phyloP scores from a whole-genome alignment of 1,140 invertebrate species.

The Lepidurus couesii region DNA sequence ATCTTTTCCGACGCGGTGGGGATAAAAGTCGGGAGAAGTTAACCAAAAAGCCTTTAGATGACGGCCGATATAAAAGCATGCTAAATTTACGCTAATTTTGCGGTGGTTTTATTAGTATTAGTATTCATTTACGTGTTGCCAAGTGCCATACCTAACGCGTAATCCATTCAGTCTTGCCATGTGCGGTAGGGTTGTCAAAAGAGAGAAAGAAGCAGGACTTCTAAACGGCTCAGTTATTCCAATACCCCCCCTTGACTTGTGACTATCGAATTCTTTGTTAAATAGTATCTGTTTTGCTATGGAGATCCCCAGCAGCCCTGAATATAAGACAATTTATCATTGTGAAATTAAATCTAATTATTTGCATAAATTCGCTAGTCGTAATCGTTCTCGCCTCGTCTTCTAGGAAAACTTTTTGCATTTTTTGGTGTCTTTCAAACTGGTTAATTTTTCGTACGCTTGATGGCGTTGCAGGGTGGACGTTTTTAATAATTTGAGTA shows the following conservation, averaged over 20 bases:
- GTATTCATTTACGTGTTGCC: background rate
- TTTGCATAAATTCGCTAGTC: too few species aligned
- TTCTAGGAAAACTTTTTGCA: too few species aligned
- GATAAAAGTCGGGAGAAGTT: background rate
- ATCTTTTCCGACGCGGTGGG: slow-evolving; percentile 49
- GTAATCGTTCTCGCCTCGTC: too few species aligned
- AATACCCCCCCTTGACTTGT: background rate
- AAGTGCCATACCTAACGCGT: slow-evolving; percentile 17
- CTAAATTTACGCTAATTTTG: background rate
- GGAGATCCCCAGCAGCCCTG: background rate
- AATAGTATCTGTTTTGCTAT: background rate
- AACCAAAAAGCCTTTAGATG: slow-evolving; percentile 19
- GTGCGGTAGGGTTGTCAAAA: background rate
- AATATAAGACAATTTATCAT: background rate
- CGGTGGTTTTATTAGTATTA: background rate
- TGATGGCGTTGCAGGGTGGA: too few species aligned
- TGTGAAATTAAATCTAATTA: background rate
- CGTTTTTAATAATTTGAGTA: too few species aligned
- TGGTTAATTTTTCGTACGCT: too few species aligned
- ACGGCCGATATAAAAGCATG: slow-evolving; percentile 1
- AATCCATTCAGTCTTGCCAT: slow-evolving; percentile 21
- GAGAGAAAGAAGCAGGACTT: background rate
- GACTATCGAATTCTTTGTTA: background rate
- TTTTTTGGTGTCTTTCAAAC: too few species aligned
- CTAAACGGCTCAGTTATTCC: background rate